A percentile compares a stretch with the other conserved stretches of the same genome.
phyloP scores from a whole-genome alignment of 2,113 vertebrate genomes.

The Lipotes vexillifer region DNA sequence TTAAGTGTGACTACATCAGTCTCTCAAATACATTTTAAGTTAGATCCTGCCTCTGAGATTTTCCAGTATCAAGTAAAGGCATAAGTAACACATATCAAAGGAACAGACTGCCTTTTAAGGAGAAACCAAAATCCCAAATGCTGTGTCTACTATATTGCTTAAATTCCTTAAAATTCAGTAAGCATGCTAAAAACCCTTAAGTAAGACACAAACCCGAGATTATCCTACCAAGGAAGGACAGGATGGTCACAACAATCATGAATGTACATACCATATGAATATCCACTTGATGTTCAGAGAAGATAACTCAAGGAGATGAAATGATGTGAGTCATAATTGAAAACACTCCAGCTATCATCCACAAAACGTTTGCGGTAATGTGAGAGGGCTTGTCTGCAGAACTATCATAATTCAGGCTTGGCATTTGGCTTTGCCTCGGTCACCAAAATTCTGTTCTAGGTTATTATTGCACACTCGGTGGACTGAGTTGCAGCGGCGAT shows the following conservation, averaged over 20 bases:
- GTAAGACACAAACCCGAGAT: constrained; percentile 40
- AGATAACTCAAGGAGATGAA: constrained; percentile 44
- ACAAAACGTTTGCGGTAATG: constrained; percentile 55
- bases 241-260: constrained; percentile 51
- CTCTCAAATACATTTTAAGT: not conserved
- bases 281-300: constrained; percentile 56
- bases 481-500: not conserved
- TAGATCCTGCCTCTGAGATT: not conserved
- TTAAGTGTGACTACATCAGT: not conserved
- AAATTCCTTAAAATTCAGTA: constrained; percentile 45
- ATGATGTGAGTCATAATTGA: constrained; percentile 67
- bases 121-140: constrained; percentile 18
- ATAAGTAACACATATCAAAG: constrained; percentile 34
- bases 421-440: constrained; percentile 16
- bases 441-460: constrained; percentile 40
- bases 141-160: constrained; percentile 28
- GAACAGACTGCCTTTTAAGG: constrained; percentile 30
- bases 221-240: constrained; percentile 60
- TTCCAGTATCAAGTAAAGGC: not conserved
- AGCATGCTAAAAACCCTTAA: constrained; percentile 45
- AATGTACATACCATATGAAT: not conserved
- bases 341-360: constrained; percentile 67
- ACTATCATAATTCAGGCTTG: constrained; percentile 20
- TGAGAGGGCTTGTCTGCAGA: constrained; percentile 44
- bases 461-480: not conserved